Base-by-base conservation (phyloP, 92 coral and sea anemone species). In the Zoanthus sansibaricus region DNA sequence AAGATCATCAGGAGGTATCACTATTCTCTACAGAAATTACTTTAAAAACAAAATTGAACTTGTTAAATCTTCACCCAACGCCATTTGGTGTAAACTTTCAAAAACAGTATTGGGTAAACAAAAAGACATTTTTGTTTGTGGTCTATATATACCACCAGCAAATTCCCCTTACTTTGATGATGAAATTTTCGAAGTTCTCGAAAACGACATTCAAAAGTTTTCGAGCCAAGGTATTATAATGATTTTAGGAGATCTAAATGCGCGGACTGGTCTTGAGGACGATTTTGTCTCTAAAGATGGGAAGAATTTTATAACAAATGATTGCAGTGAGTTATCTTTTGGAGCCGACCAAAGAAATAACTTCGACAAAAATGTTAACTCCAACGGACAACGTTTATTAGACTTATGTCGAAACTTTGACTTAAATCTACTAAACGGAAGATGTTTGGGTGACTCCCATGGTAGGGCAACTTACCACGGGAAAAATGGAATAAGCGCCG, bases 351-450 rank as follows among this genome's bases (percentile, higher is more conserved):
- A 48, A 66, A 52, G 92, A 31, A 67, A 89, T 66, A 89, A 82
- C 71, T 86, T 84, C 78, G 90, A 89, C 62, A 64, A 77, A 30
- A 55, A 30, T 54, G 33, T 91, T 71, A 88, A 90, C 68, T 70
- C 61, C 70, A 88, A 90, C 74, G 91, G 91, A 21, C 82, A 87
- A 90, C 86, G 85, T 52, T 69, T 90, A 45, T 71, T 87, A 52
- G 90, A 90, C 59, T 78, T 90, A 79, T 87, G 88, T 76, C 78
- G 79, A 88, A 33, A 33, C 64, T 76, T 82, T 48, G 91, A 91
- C 85, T 84, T 91, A 32, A 82, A 90, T 45, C 82, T 90, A 37
- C 68, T 90, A 45, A 90, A 90, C 55, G 93, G 93, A 52, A 82
- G 93, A 90, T 80, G 64, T 51, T 87, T 21, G 47, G 91, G 93